Evolutionary conservation across 2,888 invertebrate genomes (phyloP).

Genomic region (Phyllotreta cruciferae): DNA sequence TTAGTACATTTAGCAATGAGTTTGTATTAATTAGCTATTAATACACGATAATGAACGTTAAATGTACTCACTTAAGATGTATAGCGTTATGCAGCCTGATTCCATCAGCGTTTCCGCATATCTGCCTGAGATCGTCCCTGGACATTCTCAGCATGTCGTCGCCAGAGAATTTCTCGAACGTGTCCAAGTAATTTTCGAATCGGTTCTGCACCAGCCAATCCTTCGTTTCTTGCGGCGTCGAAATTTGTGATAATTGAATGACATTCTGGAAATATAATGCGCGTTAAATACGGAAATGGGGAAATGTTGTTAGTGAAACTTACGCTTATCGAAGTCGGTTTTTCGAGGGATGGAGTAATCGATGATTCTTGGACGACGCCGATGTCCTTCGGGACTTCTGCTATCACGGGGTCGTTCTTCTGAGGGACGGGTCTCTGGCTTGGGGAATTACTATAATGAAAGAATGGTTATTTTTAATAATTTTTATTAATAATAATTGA

Average conservation of each 20-base stretch:
- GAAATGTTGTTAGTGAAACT: neutral
- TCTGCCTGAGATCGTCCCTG: constrained; percentile 91
- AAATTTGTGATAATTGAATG: constrained; percentile 67
- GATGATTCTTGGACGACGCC: too few species aligned
- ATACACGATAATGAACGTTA: neutral
- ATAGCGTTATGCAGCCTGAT: constrained; percentile 91
- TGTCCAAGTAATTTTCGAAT: constrained; percentile 76
- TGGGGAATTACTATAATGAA: too few species aligned
- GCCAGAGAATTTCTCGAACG: constrained; percentile 87
- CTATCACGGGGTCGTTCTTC: too few species aligned
- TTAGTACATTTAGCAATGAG: constrained; percentile 26
- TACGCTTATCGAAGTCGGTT: neutral
- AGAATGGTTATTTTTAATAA: too few species aligned
- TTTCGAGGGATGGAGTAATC: neutral
- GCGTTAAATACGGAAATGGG: neutral
- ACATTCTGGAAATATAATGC: constrained; percentile 20
- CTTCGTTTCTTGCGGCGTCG: constrained; percentile 74
- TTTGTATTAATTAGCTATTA: neutral
- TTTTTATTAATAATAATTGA: too few species aligned
- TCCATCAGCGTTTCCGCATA: constrained; percentile 93
- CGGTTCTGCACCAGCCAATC: constrained; percentile 82
- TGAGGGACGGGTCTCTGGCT: too few species aligned
- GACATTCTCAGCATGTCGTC: constrained; percentile 88
- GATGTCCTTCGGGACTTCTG: too few species aligned
- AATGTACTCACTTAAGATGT: constrained; percentile 75